Evolutionary conservation across 2,113 vertebrate genomes (phyloP), one percentile per base, ranked within the genome.

Genomic region (Rhinolophus ferrumequinum): DNA sequence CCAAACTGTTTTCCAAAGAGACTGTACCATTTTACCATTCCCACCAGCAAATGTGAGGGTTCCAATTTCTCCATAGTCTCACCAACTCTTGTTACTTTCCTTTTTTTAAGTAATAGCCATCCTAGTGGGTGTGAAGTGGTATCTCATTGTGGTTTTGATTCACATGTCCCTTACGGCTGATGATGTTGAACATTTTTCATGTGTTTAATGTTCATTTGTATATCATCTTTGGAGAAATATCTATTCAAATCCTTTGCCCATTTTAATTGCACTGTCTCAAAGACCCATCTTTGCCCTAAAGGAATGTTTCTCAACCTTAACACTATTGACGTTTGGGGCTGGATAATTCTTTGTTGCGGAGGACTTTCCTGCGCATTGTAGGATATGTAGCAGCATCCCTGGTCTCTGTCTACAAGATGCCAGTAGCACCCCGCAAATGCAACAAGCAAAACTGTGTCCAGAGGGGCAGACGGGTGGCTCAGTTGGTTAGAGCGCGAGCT

Each of bases 241-340:
- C 72, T 75, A 30, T 52, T 94, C 66, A 89, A 67, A 92, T 81
- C 54, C 73, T 81, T 94, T 89, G 14, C 52, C 58, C 33, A 86
- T 44, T 93, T 94, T 94, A 41, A 79, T 76, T 86, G 73, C 81
- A 41, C 52, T 38, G n/a, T 90, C 75, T 64, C 66, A 69, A 87
- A 81, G 80, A 82, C 56, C 18, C 19, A 47, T 77, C 26, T 89
- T 92, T 86, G 58, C 33, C 54, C 85, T 70, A 41, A 70, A 96
- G 66, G 19, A 77, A 41, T 4, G 4, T 77, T 96, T 92, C 54
- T 90, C 66, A 86, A 33, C 19, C 54, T 76, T 89, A 35, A 30
- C 26, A 44, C 75, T 80, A 81, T 66, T 86, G 60, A 88, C 38
- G 44, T 70, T 93, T 89, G 70, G 28, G 83, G 67, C 11, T 18